A percentile compares a stretch with the other conserved stretches of the same genome.
These are phyloP conservation scores for Syrphus vitripennis DNA, from an alignment of 2,888 invertebrate genomes.

Conservation along the genomic window DNA sequence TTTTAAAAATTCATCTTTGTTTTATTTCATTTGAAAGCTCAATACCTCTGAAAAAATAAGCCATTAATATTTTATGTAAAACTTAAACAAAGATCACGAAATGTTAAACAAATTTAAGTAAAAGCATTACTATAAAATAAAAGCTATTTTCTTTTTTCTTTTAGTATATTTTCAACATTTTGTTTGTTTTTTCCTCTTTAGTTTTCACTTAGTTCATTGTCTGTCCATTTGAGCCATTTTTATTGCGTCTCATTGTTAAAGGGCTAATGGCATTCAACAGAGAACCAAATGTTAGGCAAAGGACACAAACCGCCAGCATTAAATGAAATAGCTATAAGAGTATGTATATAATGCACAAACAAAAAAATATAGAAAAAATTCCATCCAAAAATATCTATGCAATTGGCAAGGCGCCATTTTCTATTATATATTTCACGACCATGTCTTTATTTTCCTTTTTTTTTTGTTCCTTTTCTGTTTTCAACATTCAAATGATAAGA, in stretches of 20 bases:
- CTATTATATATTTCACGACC: constrained; percentile 60
- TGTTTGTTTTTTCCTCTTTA: background rate
- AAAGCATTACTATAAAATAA: background rate
- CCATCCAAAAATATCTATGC: constrained; percentile 54
- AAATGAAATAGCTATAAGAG: background rate
- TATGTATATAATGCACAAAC: background rate
- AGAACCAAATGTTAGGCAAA: constrained; percentile 12
- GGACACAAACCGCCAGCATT: background rate
- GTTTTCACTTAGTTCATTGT: constrained; percentile 34
- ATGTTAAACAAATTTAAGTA: too few relatives aligned
- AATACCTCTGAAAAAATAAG: too few relatives aligned
- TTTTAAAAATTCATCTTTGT: too few relatives aligned
- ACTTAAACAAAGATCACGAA: too few relatives aligned
- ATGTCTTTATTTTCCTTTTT: constrained; percentile 61
- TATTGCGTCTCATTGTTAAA: constrained; percentile 37
- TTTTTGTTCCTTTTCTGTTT: constrained; percentile 62
- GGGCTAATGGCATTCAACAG: constrained; percentile 39
- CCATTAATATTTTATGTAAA: too few relatives aligned
- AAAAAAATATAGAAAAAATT: background rate
- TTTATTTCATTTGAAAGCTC: too few relatives aligned
- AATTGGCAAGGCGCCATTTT: constrained; percentile 69
- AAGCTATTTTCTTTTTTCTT: background rate
- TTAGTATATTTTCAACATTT: background rate
- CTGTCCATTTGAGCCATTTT: constrained; percentile 27
- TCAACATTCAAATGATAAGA: constrained; percentile 69